phyloP scores from a whole-genome alignment of 2,113 vertebrate species.

The Protomyctophum bolini region DNA sequence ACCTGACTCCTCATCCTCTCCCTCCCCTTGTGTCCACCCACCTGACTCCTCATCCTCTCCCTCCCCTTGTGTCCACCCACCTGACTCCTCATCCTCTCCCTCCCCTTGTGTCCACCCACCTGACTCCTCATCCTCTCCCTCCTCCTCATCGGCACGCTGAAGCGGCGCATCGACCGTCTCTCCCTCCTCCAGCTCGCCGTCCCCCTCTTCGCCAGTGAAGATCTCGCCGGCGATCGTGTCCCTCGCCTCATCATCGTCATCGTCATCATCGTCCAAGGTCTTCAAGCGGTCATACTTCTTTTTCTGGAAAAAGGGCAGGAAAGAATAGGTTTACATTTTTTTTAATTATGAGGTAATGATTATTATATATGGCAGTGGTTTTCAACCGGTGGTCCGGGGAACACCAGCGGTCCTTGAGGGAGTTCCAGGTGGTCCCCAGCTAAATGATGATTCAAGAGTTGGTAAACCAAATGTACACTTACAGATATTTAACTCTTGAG shows the following conservation, averaged over 20 bases:
- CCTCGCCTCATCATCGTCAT: constrained; percentile 93
- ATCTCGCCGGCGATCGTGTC: constrained; percentile 95
- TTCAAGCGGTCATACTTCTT: constrained; percentile 95
- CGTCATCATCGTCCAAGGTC: constrained; percentile 94
- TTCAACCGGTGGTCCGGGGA: too few relatives aligned
- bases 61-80: constrained; percentile 75
- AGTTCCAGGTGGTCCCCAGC: too few relatives aligned
- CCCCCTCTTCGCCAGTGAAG: constrained; percentile 91
- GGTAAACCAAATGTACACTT: too few relatives aligned
- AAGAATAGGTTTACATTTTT: not conserved
- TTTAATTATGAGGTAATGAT: not conserved
- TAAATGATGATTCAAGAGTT: too few relatives aligned
- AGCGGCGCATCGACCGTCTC: constrained; percentile 85
- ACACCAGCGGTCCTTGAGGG: too few relatives aligned
- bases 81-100: constrained; percentile 95
- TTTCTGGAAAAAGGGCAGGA: constrained; percentile 63
- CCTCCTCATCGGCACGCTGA: constrained; percentile 83
- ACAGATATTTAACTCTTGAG: too few relatives aligned
- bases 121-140: constrained; percentile 95
- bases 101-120: constrained; percentile 78
- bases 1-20: constrained; percentile 97
- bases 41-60: constrained; percentile 89
- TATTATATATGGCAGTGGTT: too few relatives aligned
- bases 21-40: too few relatives aligned
- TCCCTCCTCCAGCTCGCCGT: constrained; percentile 91